Conservation (phyloP, 2,888 invertebrate species). For the Eupelmus urozonus region DNA sequence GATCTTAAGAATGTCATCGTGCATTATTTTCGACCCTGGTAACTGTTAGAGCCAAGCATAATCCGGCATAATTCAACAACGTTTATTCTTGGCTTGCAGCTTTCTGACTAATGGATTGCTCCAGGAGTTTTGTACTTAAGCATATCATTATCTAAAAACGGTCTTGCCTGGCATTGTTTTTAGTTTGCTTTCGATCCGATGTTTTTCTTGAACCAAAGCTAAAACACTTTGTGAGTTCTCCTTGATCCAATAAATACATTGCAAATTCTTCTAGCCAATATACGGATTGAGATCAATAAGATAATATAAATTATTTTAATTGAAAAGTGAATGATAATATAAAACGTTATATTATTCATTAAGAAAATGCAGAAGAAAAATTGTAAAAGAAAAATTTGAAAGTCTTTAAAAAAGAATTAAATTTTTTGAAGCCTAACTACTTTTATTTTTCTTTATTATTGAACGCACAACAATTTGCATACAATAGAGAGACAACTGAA, state of each 20-base stretch:
- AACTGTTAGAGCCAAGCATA: neutral
- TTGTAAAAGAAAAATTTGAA: too few species aligned
- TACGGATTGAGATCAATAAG: neutral
- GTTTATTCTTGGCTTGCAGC: slow-evolving; percentile 16
- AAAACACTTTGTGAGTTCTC: neutral
- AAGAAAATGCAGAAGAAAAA: too few species aligned
- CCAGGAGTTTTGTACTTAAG: slow-evolving; percentile 6
- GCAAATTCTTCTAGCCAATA: neutral
- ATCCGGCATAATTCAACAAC: slow-evolving; percentile 17
- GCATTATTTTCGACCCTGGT: slow-evolving; percentile 1
- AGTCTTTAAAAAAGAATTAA: too few species aligned
- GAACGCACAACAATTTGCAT: slow-evolving; percentile 5
- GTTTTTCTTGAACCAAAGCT: neutral
- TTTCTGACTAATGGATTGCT: slow-evolving; percentile 12
- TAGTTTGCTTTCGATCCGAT: too few species aligned
- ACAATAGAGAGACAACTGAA: slow-evolving; percentile 12
- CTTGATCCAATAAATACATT: neutral
- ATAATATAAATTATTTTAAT: too few species aligned
- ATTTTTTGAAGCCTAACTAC: too few species aligned
- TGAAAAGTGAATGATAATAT: neutral
- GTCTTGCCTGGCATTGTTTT: neutral
- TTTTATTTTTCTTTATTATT: too few species aligned
- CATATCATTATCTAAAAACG: slow-evolving; percentile 13
- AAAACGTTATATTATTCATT: neutral
- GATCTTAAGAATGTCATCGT: too few species aligned